A percentile compares a stretch with the other conserved stretches of the same genome.
Conservation (phyloP, 2,113 vertebrate species). For the Cisticola juncidis region DNA sequence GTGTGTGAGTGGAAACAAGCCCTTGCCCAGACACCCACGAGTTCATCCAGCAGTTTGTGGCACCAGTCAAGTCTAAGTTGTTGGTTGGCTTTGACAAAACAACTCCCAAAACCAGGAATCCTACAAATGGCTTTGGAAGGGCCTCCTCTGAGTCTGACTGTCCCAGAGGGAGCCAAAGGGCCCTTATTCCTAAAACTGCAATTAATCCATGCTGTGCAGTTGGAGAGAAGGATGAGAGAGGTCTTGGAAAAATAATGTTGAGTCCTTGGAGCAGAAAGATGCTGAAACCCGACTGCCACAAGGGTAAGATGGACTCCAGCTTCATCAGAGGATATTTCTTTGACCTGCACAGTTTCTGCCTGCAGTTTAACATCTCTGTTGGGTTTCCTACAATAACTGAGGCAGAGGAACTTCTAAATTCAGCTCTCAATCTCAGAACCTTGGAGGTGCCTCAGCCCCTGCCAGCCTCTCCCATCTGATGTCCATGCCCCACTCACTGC, state of each 20-base stretch:
- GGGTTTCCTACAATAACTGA: neutral
- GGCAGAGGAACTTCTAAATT: neutral
- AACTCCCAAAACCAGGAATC: neutral
- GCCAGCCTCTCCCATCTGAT: neutral
- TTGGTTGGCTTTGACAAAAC: neutral
- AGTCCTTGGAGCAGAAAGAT: neutral
- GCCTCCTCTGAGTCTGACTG: neutral
- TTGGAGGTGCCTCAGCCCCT: neutral
- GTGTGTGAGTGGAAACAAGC: neutral
- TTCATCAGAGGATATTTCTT: neutral
- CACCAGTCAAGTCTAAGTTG: neutral
- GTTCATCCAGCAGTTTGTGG: neutral
- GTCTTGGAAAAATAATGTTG: neutral
- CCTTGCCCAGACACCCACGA: neutral
- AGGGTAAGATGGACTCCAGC: neutral
- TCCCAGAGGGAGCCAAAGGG: neutral
- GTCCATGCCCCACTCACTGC: fast-evolving
- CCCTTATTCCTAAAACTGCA: neutral
- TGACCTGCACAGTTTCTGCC: neutral
- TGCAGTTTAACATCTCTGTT: neutral
- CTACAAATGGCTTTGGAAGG: neutral
- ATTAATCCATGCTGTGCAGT: fast-evolving
- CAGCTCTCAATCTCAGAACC: neutral
- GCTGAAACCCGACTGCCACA: neutral
- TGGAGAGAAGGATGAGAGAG: neutral